Percentiles rank a stretch among this genome's conserved stretches.
phyloP scores from a whole-genome alignment of 2,888 invertebrate genomes.

The Branchellion lobata region DNA sequence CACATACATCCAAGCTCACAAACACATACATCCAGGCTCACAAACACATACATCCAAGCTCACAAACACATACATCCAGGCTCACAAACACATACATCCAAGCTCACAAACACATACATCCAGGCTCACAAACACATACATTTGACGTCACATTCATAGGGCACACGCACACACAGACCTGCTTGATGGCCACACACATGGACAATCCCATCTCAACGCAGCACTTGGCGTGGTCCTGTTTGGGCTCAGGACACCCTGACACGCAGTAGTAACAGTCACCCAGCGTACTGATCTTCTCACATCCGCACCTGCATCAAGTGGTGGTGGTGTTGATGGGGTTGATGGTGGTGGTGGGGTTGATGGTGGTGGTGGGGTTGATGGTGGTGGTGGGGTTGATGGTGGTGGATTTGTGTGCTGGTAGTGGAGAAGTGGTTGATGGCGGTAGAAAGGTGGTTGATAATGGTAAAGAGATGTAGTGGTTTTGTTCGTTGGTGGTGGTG shows the following conservation, averaged over 20 bases:
- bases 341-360: not conserved
- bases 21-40: not conserved
- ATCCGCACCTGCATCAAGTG: constrained; percentile 67
- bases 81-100: not conserved
- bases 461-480: not conserved
- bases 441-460: not conserved
- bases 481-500: not conserved
- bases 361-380: not conserved
- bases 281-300: constrained; percentile 94
- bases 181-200: constrained; percentile 76
- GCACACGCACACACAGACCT: constrained; percentile 67
- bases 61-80: not conserved
- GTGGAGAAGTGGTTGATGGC: too few species aligned
- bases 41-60: not conserved
- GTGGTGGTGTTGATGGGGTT: not conserved
- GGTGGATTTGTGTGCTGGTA: too few species aligned
- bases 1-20: not conserved
- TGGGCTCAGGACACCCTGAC: constrained; percentile 89
- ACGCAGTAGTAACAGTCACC: constrained; percentile 85
- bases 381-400: not conserved
- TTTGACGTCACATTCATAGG: too few species aligned
- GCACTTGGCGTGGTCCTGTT: constrained; percentile 86
- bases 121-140: not conserved
- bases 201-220: constrained; percentile 94
- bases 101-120: not conserved